Evolutionary conservation across 2,113 vertebrate genomes (phyloP).

Genomic region (Hiodon tergisus): DNA sequence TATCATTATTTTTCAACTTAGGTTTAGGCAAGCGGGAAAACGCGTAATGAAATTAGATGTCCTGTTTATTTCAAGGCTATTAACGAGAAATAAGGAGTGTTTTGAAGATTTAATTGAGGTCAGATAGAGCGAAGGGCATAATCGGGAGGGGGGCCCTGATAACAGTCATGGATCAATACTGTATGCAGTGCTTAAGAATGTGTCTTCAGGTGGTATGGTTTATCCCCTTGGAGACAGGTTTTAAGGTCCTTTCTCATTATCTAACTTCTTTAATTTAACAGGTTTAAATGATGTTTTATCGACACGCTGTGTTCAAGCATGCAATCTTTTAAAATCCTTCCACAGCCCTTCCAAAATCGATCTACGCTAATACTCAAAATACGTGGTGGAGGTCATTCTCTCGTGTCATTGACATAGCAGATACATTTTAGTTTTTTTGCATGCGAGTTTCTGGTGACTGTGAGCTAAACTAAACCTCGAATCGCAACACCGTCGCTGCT

Average conservation of each 20-base stretch:
- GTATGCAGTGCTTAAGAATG: slow-evolving; percentile 20
- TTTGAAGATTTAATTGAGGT: background rate
- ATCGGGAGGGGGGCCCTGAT: slow-evolving; percentile 36
- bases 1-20: background rate
- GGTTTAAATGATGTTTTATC: too few species aligned
- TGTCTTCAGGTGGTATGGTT: background rate
- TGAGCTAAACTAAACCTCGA: too few species aligned
- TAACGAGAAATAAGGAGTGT: background rate
- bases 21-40: background rate
- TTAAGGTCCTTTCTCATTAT: background rate
- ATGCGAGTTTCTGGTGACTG: too few species aligned
- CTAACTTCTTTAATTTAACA: background rate
- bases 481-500: too few species aligned
- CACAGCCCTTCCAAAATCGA: too few species aligned
- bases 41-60: background rate
- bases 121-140: slow-evolving; percentile 19
- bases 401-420: too few species aligned
- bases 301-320: too few species aligned
- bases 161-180: slow-evolving; percentile 53
- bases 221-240: background rate
- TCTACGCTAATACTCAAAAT: too few species aligned
- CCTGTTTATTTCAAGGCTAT: slow-evolving; percentile 1
- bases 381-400: too few species aligned
- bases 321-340: too few species aligned
- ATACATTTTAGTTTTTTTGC: too few species aligned